A percentile compares a stretch with the other conserved stretches of the same genome.
Evolutionary conservation across 1,140 invertebrate species (phyloP).

Genomic region (Drosophila miranda): DNA sequence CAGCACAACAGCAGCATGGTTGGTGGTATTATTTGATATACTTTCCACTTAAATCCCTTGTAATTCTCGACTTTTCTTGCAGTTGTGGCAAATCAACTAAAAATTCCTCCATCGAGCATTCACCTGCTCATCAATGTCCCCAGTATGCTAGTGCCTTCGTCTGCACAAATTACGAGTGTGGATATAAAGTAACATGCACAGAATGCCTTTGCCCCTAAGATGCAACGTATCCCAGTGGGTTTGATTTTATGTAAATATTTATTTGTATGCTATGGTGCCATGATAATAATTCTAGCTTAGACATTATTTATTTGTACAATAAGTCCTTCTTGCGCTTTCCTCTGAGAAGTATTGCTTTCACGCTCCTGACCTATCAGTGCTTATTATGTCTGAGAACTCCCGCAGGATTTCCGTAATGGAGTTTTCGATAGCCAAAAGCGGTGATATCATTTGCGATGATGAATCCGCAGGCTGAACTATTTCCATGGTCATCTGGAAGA

Average conservation of each 20-base stretch:
- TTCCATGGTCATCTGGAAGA: slow-evolving; percentile 52
- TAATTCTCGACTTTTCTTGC: neutral
- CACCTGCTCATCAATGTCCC: slow-evolving; percentile 78
- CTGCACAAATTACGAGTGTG: slow-evolving; percentile 15
- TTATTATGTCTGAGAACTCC: slow-evolving; percentile 55
- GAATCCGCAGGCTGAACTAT: neutral
- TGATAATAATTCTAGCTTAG: slow-evolving; percentile 43
- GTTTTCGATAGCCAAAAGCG: slow-evolving; percentile 46
- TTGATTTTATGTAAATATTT: slow-evolving; percentile 10
- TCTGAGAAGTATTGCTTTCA: slow-evolving; percentile 14
- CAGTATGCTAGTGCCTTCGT: slow-evolving; percentile 65
- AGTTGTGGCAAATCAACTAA: slow-evolving; percentile 59
- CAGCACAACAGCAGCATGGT: slow-evolving; percentile 36
- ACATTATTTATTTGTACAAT: slow-evolving; percentile 26
- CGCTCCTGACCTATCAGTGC: slow-evolving; percentile 1
- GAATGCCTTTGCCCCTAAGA: no score
- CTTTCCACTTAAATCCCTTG: no score
- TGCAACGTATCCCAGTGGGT: neutral
- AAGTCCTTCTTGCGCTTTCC: slow-evolving; percentile 24
- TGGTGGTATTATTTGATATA: slow-evolving; percentile 18
- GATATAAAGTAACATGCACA: slow-evolving; percentile 45
- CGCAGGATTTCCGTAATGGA: slow-evolving; percentile 63
- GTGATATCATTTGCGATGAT: neutral
- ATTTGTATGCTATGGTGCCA: slow-evolving; percentile 9
- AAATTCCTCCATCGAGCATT: slow-evolving; percentile 72